Evolutionary conservation across 2,888 invertebrate genomes (phyloP), one percentile per base, ranked within the genome.

Genomic region (Dynastes grantii): DNA sequence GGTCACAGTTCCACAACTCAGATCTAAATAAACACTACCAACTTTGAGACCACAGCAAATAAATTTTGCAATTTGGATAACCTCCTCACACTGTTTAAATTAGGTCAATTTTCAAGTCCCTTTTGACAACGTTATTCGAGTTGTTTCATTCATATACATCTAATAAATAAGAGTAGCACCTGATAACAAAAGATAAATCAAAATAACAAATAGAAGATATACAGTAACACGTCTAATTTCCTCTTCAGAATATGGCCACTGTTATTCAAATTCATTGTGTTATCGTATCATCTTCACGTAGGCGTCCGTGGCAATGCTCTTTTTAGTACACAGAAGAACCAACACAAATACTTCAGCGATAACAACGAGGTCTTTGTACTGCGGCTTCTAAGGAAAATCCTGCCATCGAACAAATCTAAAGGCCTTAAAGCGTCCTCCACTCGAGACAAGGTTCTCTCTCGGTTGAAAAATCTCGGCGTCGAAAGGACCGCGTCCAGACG

Each of bases 261-360:
- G 51, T 65, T 65, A 27, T 45, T 27, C 49, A 51, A 68, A 68
- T 68, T 68, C 51, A 49, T 49, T 51, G 11, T 29, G 68, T 49
- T 61, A 61, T 61, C 61, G 29, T 61, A 61, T 61, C 61, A 61
- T 61, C 61, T 61, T 22, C 11, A 61, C 68, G 40, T 73, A 58
- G 61, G 61, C 68, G 27, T 73, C 51, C 13, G 51, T 51, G 68
- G 49, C 49, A 11, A 11, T 49, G 68, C 49, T 49, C 73, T 61
- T 73, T 73, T 61, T 37, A 61, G 22, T 22, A 40, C 22, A 22
- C 13, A 37, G 73, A 61, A 45, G 61, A 73, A 73, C 73, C 73
- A 61, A 61, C 73, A 61, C 73, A 73, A 73, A 73, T 73, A 73
- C 73, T 73, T 73, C 40, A 73, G 40, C 73, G 61, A 73, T 22